Conservation (phyloP, 2,888 invertebrate species). For the Drosophila histrio region DNA sequence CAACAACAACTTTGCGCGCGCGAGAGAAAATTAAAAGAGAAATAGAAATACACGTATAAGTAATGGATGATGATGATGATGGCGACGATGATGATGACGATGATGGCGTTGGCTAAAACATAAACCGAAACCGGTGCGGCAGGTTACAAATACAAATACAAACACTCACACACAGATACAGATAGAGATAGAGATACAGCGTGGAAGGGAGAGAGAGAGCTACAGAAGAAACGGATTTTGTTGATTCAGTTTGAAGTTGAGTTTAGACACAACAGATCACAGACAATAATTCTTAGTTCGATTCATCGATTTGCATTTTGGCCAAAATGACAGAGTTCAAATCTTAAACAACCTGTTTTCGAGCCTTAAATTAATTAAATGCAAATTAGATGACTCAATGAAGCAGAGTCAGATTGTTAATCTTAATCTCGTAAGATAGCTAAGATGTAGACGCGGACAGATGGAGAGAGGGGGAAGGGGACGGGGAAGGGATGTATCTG, state of each 20-base stretch:
- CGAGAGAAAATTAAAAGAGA: constrained; percentile 79
- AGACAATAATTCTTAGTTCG: constrained; percentile 20
- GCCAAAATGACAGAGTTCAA: constrained; percentile 56
- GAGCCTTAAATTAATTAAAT: neutral
- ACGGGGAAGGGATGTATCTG: too few relatives aligned
- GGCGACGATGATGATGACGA: constrained; percentile 24
- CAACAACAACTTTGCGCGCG: constrained; percentile 48
- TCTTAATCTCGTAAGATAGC: neutral
- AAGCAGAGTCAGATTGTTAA: neutral
- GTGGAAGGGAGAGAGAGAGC: neutral
- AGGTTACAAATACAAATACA: constrained; percentile 63
- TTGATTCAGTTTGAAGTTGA: constrained; percentile 30
- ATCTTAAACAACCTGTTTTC: constrained; percentile 22
- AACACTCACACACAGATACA: neutral
- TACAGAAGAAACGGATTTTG: constrained; percentile 23
- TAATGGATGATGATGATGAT: constrained; percentile 53
- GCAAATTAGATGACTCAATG: constrained; percentile 53
- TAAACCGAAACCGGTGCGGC: constrained; percentile 83
- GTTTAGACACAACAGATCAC: constrained; percentile 12
- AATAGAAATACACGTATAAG: constrained; percentile 75
- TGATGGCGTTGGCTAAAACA: constrained; percentile 77
- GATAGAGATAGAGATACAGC: constrained; percentile 2
- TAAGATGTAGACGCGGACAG: neutral
- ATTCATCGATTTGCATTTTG: constrained; percentile 19
- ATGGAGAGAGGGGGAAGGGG: too few relatives aligned